Evolutionary conservation across 2,888 invertebrate species (phyloP).

Genomic region (Drosophila subquinaria): DNA sequence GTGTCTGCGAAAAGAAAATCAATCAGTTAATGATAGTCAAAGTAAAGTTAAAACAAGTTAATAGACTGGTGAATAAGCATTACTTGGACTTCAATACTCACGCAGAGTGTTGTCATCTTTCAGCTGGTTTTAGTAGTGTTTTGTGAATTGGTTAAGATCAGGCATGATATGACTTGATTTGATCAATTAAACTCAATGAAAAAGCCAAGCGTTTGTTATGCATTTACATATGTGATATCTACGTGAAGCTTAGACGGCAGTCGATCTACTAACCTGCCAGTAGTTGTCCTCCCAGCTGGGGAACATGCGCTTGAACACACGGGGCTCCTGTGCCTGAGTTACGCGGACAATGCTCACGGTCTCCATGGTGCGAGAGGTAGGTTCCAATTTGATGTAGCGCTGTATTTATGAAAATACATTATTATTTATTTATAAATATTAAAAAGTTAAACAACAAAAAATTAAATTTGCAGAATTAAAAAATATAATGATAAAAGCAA

Average conservation of each 20-base stretch:
- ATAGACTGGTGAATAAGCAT: slow-evolving; percentile 18
- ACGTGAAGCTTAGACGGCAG: background rate
- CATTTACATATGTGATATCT: background rate
- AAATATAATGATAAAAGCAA: too few species aligned
- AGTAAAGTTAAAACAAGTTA: background rate
- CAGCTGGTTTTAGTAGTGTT: slow-evolving; percentile 25
- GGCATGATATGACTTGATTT: slow-evolving; percentile 27
- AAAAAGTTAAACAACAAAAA: too few species aligned
- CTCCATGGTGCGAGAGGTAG: slow-evolving; percentile 89
- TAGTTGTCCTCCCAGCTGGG: slow-evolving; percentile 90
- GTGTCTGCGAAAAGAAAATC: slow-evolving; percentile 64
- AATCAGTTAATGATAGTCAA: background rate
- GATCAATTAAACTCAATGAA: slow-evolving; percentile 25
- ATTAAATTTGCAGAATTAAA: too few species aligned
- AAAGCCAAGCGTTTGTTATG: slow-evolving; percentile 27
- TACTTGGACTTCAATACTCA: slow-evolving; percentile 41
- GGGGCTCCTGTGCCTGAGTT: slow-evolving; percentile 91
- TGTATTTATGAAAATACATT: slow-evolving; percentile 74
- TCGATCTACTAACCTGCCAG: slow-evolving; percentile 88
- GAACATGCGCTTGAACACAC: slow-evolving; percentile 91
- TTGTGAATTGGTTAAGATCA: slow-evolving; percentile 32
- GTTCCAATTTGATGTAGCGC: slow-evolving; percentile 90
- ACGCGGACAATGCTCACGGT: slow-evolving; percentile 89
- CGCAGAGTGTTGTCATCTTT: slow-evolving; percentile 17
- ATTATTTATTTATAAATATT: background rate